Evolutionary conservation across 2,797 vertebrate species (phyloP).

Genomic region (Spondyliosoma cantharus): DNA sequence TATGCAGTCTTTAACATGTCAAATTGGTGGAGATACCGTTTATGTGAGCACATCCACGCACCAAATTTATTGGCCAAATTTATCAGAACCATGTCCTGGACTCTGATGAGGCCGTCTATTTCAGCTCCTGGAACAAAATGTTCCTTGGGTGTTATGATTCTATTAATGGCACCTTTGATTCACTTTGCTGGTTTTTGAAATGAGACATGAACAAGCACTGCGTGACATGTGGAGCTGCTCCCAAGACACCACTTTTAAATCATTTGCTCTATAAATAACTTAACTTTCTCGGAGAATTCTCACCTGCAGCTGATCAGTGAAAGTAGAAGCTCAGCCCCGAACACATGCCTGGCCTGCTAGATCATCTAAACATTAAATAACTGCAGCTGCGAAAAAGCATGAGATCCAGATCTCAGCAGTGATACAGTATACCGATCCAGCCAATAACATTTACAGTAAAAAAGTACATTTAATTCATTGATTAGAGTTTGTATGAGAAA

Average conservation of each 20-base stretch:
- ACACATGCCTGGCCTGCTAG: slow-evolving; percentile 34
- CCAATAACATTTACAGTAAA: not conserved
- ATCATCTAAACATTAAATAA: slow-evolving; percentile 50
- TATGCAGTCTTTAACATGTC: too few species aligned
- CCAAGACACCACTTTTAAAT: slow-evolving; percentile 48
- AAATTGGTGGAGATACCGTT: not conserved
- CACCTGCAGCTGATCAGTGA: slow-evolving; percentile 59
- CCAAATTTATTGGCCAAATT: slow-evolving; percentile 21
- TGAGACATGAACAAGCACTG: slow-evolving; percentile 25
- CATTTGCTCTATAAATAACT: slow-evolving; percentile 61
- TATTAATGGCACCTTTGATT: slow-evolving; percentile 51
- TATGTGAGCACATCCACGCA: slow-evolving; percentile 36
- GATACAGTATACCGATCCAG: not conserved
- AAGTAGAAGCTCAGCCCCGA: slow-evolving; percentile 24
- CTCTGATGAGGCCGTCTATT: slow-evolving; percentile 33
- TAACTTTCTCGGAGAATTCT: slow-evolving; percentile 42
- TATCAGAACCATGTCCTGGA: slow-evolving; percentile 41
- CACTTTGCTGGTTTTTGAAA: slow-evolving; percentile 38
- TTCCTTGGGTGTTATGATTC: slow-evolving; percentile 28
- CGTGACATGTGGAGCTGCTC: slow-evolving; percentile 30
- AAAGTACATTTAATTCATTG: slow-evolving; percentile 1
- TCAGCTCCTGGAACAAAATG: slow-evolving; percentile 24
- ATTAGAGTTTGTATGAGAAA: slow-evolving; percentile 1
- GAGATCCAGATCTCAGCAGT: slow-evolving; percentile 22
- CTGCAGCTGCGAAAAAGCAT: slow-evolving; percentile 40